These are phyloP conservation scores for Pogonus chalceus DNA, from an alignment of 1,140 invertebrate genomes.

Conservation along the genomic window DNA sequence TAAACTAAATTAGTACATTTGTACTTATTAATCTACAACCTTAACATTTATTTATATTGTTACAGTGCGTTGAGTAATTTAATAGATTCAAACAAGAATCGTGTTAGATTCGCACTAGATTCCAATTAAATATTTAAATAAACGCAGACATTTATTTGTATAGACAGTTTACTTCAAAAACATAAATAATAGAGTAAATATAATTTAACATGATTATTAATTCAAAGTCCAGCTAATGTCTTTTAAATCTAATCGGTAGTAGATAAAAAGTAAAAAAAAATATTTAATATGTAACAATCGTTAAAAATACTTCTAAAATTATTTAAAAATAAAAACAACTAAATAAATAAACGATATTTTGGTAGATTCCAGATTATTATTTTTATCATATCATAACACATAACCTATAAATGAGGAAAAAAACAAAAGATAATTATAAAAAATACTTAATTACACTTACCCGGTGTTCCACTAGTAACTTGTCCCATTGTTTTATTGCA, in stretches of 20 bases:
- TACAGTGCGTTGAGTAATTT: background rate
- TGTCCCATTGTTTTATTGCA: background rate
- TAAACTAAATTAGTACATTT: background rate
- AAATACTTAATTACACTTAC: background rate
- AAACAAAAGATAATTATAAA: background rate
- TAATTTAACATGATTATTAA: no score
- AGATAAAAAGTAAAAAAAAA: background rate
- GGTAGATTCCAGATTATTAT: no score
- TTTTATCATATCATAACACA: no score
- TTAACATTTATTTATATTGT: no score
- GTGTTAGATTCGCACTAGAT: background rate
- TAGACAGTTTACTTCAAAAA: background rate
- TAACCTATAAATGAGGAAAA: background rate
- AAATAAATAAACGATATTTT: background rate
- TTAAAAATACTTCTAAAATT: background rate
- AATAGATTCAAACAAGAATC: background rate
- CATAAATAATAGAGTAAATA: no score
- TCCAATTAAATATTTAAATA: background rate
- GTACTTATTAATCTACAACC: no score
- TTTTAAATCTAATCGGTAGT: no score
- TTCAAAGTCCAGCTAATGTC: no score
- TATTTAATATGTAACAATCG: background rate
- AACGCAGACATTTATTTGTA: background rate
- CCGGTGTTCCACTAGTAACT: constrained; percentile 1
- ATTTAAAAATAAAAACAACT: background rate